Evolutionary conservation across 1,140 invertebrate genomes (phyloP).

Genomic region (Nasonia longicornis): DNA sequence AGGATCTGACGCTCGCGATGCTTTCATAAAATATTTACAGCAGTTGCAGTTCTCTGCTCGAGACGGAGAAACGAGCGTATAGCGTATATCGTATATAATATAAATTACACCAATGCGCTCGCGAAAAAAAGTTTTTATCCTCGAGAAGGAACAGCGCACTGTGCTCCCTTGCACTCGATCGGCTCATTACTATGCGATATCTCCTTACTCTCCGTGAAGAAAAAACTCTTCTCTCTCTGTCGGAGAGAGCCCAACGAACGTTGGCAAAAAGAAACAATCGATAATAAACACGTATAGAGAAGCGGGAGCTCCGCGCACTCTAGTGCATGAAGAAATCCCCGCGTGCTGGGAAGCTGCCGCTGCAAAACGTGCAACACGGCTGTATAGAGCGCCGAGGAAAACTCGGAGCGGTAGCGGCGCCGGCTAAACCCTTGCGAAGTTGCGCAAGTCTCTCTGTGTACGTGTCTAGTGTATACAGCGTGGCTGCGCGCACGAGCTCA

Average conservation of each 20-base stretch:
- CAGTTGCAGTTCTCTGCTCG: background rate
- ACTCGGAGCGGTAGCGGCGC: background rate
- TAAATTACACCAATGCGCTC: too few species aligned
- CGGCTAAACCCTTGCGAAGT: background rate
- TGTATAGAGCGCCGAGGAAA: background rate
- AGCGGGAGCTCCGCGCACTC: background rate
- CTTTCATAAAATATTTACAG: background rate
- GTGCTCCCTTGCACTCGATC: background rate
- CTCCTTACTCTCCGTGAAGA: too few species aligned
- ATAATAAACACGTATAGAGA: slow-evolving; percentile 16
- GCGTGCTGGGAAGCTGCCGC: slow-evolving; percentile 3
- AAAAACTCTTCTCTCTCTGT: too few species aligned
- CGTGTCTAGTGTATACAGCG: too few species aligned
- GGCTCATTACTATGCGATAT: background rate
- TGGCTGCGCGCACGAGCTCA: background rate
- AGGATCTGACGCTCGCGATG: background rate
- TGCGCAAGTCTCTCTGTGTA: background rate
- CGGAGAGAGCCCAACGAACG: background rate
- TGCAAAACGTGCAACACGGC: background rate
- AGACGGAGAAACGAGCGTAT: background rate
- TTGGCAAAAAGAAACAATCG: slow-evolving; percentile 13
- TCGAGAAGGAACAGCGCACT: background rate
- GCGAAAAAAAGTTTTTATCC: background rate
- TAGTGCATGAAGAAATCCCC: slow-evolving; percentile 1
- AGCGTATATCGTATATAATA: too few species aligned